Evolutionary conservation across 2,888 invertebrate species (phyloP).

Genomic region (Aleiodes leptofemur): DNA sequence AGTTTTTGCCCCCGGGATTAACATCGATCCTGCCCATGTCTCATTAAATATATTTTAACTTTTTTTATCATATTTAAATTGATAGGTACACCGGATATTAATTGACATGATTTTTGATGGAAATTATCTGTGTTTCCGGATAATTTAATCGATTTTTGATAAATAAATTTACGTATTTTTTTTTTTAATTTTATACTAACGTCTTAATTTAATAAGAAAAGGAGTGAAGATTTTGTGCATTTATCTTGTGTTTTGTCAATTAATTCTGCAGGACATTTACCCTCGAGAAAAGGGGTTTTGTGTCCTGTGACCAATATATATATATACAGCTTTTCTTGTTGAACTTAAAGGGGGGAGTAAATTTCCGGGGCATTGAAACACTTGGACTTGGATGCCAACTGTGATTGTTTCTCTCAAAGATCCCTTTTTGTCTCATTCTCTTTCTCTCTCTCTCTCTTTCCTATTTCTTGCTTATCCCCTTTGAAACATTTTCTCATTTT

Average conservation of each 20-base stretch:
- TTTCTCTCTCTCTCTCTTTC: constrained; percentile 50
- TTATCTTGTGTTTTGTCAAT: constrained; percentile 47
- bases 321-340: constrained; percentile 30
- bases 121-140: too few species aligned
- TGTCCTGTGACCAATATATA: background rate
- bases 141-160: too few species aligned
- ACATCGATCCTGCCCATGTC: too few species aligned
- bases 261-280: constrained; percentile 56
- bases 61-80: too few species aligned
- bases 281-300: constrained; percentile 37
- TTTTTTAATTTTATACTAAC: background rate
- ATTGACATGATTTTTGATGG: constrained; percentile 48
- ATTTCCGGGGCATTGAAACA: constrained; percentile 50
- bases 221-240: constrained; percentile 33
- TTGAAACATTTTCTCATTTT: constrained; percentile 21
- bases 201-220: constrained; percentile 34
- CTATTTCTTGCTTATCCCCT: constrained; percentile 44
- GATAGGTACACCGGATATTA: constrained; percentile 53
- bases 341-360: constrained; percentile 42
- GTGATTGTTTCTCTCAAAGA: constrained; percentile 60
- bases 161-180: too few species aligned
- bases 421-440: too few species aligned
- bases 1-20: too few species aligned
- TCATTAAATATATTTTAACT: too few species aligned
- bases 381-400: constrained; percentile 66